Base-by-base conservation (phyloP, 2,113 vertebrate species). In the Strix aluco region DNA sequence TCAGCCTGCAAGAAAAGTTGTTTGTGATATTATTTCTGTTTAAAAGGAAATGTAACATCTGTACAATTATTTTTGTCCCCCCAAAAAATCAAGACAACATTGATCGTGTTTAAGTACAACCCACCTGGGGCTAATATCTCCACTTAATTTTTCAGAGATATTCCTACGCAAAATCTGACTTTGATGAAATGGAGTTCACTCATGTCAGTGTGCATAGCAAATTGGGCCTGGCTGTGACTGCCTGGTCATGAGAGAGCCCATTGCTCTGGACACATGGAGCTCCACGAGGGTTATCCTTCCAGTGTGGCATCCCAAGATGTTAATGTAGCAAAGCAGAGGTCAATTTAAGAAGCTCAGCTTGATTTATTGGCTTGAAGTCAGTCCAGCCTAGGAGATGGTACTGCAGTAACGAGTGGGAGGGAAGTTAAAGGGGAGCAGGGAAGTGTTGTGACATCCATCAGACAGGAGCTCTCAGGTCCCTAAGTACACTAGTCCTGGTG, bases 91-190 rank as follows among this genome's bases (percentile, higher is more conserved):
- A 23, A 14, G 22, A 25, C 42, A 12, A 15, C 11, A 34, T 26
- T 1, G 4, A 8, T 1, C 0, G 4, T 26, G 10, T 65, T 61
- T n/a, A 51, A 70, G 44, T 36, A 26, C 32, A 49, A 13, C 20
- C 13, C 1, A 63, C 10, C n/a, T 30, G 5, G 58, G 61, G 32
- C 12, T 42, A 49, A 13, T 16, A 4, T 20, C 10, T 51, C 13
- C 26, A 38, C 23, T 65, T 47, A 23, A 20, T 51, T 70, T 63
- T 27, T 11, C 3, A 1, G n/a, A 57, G 46, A 58, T 11, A 20
- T 47, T 80, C 27, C 72, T 8, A 32, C 10, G 27, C 3, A 16
- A 67, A 57, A 46, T 25, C 22, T 52, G 44, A 22, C 34, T 58
- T 44, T 7, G 34, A 38, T 78, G 32, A 29, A 40, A 34, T 26